phyloP scores from a whole-genome alignment of 2,797 vertebrate genomes.

The Cygnus olor region DNA sequence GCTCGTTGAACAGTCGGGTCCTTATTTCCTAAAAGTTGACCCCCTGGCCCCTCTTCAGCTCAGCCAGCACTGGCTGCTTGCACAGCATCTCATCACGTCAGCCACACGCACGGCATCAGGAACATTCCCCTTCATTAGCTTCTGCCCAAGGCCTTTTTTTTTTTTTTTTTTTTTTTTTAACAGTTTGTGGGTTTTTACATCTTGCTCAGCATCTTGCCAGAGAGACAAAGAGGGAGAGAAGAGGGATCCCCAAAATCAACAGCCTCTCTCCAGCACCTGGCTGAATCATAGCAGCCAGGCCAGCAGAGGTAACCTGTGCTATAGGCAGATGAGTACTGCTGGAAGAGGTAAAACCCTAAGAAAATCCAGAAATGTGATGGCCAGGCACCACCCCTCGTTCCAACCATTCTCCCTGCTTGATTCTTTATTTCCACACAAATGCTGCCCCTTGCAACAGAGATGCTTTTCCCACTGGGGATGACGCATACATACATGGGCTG shows the following conservation, averaged over 20 bases:
- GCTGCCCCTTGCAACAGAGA: neutral
- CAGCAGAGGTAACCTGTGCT: neutral
- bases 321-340: neutral
- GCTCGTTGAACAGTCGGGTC: neutral
- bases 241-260: neutral
- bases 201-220: neutral
- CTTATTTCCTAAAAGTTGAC: neutral
- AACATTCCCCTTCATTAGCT: neutral
- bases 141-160: neutral
- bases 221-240: neutral
- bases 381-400: neutral
- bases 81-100: neutral
- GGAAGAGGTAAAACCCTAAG: neutral
- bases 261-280: neutral
- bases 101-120: neutral
- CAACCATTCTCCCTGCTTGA: neutral
- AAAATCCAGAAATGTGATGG: neutral
- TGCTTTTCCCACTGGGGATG: neutral
- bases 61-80: neutral
- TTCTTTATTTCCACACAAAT: neutral
- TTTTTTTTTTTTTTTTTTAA: neutral
- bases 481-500: neutral
- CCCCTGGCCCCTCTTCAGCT: neutral
- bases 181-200: neutral
- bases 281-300: neutral